Evolutionary conservation across 2,888 invertebrate species (phyloP).

Genomic region (Uloborus plumipes): DNA sequence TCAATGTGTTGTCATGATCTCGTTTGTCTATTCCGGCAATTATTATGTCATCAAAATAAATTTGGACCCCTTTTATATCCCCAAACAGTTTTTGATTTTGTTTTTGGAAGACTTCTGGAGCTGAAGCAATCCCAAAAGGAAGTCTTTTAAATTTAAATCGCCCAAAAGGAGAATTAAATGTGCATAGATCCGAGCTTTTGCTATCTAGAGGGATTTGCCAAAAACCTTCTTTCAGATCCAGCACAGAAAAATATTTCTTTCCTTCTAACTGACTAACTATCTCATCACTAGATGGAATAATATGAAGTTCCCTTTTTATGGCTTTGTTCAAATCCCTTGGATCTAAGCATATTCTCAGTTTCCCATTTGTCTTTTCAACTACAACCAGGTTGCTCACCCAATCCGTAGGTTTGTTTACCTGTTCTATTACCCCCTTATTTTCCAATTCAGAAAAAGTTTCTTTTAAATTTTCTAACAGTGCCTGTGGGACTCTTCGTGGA

Average conservation of each 20-base stretch:
- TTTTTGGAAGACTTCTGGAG: conserved; percentile 7
- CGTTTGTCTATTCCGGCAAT: neutral
- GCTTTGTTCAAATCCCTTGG: conserved; percentile 8
- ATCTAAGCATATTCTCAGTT: conserved; percentile 1
- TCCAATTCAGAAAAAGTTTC: too few relatives aligned
- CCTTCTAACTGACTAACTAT: conserved; percentile 6
- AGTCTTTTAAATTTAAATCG: too few relatives aligned
- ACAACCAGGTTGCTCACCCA: too few relatives aligned
- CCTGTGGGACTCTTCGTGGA: too few relatives aligned
- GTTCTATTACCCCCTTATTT: too few relatives aligned
- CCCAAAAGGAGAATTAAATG: too few relatives aligned
- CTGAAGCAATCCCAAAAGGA: too few relatives aligned
- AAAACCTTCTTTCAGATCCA: conserved; percentile 14
- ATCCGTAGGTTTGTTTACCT: neutral
- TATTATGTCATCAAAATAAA: too few relatives aligned
- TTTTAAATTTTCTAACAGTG: too few relatives aligned
- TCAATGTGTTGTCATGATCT: conserved; percentile 3
- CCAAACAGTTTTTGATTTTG: conserved; percentile 25
- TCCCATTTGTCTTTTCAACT: neutral
- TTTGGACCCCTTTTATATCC: too few relatives aligned
- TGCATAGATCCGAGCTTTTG: neutral
- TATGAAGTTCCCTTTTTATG: conserved; percentile 3
- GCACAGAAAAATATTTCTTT: neutral
- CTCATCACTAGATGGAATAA: conserved; percentile 6
- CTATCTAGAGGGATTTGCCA: conserved; percentile 6